These are phyloP conservation scores for Melanargia galathea DNA, from an alignment of 2,888 invertebrate genomes.

Conservation along the genomic window DNA sequence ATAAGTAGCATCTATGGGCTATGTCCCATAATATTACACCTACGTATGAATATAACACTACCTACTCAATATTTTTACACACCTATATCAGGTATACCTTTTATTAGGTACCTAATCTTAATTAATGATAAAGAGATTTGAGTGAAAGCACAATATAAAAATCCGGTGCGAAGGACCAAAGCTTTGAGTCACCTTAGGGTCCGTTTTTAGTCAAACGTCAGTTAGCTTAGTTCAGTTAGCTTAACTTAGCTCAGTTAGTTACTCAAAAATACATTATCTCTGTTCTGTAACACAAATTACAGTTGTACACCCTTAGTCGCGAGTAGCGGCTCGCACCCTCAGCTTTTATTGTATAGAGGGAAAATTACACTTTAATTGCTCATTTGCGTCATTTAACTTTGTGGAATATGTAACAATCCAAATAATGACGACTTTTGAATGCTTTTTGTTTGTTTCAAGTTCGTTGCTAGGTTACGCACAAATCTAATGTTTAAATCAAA, in stretches of 20 bases:
- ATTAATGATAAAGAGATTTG: too few species aligned
- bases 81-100: too few species aligned
- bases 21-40: too few species aligned
- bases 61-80: too few species aligned
- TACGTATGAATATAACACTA: too few species aligned
- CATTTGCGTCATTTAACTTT: conserved; percentile 58
- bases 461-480: conserved; percentile 36
- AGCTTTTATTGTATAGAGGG: conserved; percentile 37
- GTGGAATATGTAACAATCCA: conserved; percentile 40
- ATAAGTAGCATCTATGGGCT: too few species aligned
- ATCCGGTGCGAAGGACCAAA: too few species aligned
- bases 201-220: not conserved
- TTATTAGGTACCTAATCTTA: too few species aligned
- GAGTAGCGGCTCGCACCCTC: conserved; percentile 28
- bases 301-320: conserved; percentile 25
- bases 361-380: conserved; percentile 58
- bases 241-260: conserved; percentile 8
- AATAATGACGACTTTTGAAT: conserved; percentile 38
- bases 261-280: conserved; percentile 5
- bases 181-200: too few species aligned
- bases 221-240: conserved; percentile 6
- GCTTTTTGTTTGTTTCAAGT: conserved; percentile 38
- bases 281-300: conserved; percentile 11
- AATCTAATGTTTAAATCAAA: conserved; percentile 24
- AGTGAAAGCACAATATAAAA: too few species aligned